phyloP scores from a whole-genome alignment of 2,797 vertebrate species.

The Ispidina lecontei region DNA sequence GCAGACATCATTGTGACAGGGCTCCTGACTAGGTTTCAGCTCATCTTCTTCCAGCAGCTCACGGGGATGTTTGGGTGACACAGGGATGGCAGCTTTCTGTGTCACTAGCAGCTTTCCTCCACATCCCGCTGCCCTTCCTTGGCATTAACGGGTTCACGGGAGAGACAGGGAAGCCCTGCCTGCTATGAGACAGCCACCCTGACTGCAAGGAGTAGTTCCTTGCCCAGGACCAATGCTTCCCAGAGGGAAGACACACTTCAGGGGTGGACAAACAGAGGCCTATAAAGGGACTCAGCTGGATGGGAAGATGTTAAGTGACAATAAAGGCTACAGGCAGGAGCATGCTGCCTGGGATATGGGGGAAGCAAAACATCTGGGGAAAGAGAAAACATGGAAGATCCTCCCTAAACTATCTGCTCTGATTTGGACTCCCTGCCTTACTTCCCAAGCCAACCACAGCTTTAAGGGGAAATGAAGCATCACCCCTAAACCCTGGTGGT shows the following conservation, averaged over 20 bases:
- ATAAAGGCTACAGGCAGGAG: background rate
- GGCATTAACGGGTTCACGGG: background rate
- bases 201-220: background rate
- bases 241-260: background rate
- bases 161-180: constrained; percentile 35
- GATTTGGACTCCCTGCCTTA: background rate
- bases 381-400: background rate
- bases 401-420: background rate
- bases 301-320: background rate
- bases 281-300: background rate
- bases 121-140: background rate
- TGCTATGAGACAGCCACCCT: background rate
- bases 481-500: background rate
- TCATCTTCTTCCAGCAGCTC: constrained; percentile 56
- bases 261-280: background rate
- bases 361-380: background rate
- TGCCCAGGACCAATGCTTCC: background rate
- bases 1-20: constrained; percentile 55
- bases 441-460: background rate
- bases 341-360: background rate
- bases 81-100: background rate
- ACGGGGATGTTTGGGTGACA: background rate
- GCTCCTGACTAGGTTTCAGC: constrained; percentile 42
- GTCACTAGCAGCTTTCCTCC: background rate
- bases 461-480: background rate